A percentile compares a stretch with the other conserved stretches of the same genome.
phyloP scores from a whole-genome alignment of 92 coral and sea anemone genomes.

The Pocillopora grandis region DNA sequence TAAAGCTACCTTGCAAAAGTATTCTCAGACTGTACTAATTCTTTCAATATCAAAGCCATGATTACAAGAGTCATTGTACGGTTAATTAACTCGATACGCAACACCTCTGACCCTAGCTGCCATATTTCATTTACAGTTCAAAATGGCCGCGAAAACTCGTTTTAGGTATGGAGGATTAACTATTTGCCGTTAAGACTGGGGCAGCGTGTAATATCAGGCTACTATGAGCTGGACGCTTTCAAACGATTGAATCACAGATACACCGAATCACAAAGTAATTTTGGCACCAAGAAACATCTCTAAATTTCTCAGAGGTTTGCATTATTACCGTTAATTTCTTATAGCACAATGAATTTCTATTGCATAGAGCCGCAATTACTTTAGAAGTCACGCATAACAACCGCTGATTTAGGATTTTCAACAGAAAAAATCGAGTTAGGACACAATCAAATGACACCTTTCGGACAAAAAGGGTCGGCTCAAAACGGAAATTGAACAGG shows the following conservation, averaged over 20 bases:
- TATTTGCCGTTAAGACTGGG: no score
- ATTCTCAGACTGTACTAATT: no score
- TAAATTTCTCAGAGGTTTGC: background rate
- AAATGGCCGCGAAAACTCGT: no score
- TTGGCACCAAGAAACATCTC: background rate
- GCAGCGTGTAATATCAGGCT: no score
- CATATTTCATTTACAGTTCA: no score
- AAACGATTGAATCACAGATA: background rate
- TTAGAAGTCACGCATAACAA: background rate
- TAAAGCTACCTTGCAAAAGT: no score
- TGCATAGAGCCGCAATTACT: background rate
- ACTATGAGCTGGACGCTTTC: background rate
- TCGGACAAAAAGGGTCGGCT: background rate
- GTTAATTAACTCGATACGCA: no score
- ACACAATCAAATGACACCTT: background rate
- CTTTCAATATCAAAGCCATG: no score
- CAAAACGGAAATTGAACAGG: background rate
- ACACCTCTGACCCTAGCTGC: no score
- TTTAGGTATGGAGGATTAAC: no score
- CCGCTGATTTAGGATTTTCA: conserved; percentile 10
- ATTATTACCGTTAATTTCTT: background rate
- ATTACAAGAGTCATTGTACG: no score
- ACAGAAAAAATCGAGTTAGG: background rate
- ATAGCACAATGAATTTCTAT: background rate
- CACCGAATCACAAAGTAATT: background rate